A percentile compares a stretch with the other conserved stretches of the same genome.
Evolutionary conservation across 2,113 vertebrate species (phyloP).

Genomic region (Lasiurus borealis): DNA sequence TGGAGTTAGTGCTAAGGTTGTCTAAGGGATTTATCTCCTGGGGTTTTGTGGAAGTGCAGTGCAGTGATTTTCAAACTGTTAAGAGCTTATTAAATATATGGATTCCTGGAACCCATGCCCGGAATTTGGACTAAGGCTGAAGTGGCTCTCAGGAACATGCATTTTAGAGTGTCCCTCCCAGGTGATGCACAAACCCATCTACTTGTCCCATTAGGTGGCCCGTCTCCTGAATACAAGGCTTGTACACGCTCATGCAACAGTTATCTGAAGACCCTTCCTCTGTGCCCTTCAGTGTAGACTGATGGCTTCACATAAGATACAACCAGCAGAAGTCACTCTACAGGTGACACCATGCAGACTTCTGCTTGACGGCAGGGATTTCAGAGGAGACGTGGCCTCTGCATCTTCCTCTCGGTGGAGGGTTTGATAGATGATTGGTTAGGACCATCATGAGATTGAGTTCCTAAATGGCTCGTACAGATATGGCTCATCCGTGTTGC

Average conservation of each 20-base stretch:
- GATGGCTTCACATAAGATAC: background rate
- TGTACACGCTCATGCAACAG: fast-evolving
- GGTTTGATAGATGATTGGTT: background rate
- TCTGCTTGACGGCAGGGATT: no score
- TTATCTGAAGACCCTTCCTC: background rate
- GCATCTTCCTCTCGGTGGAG: no score
- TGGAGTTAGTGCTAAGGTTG: background rate
- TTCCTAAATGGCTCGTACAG: fast-evolving
- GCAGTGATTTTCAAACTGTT: background rate
- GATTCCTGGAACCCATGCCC: background rate
- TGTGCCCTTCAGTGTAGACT: background rate
- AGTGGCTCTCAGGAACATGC: background rate
- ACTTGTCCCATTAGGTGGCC: background rate
- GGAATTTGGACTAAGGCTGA: background rate
- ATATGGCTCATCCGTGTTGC: fast-evolving
- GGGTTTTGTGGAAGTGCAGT: background rate
- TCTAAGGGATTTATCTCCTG: background rate
- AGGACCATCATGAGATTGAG: fast-evolving
- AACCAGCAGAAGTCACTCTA: background rate
- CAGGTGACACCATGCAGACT: background rate
- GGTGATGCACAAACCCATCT: no score
- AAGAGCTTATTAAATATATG: background rate
- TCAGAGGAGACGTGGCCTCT: background rate
- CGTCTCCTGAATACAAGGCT: background rate
- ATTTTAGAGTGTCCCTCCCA: background rate